Evolutionary conservation across 2,797 vertebrate species (phyloP), one percentile per base, ranked within the genome.

Genomic region (Amblyraja radiata): DNA sequence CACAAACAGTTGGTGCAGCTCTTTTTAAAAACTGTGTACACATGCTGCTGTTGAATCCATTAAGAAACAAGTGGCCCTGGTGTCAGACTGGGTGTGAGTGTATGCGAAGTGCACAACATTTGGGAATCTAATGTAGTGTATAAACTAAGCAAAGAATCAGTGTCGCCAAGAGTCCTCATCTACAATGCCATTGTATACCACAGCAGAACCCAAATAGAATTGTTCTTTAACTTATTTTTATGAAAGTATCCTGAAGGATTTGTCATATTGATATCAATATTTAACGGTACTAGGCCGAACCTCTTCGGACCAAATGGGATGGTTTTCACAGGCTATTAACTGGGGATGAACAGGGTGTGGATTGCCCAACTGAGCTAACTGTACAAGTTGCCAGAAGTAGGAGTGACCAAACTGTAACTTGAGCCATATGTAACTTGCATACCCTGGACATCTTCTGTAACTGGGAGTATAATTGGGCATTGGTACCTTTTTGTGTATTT

Each of bases 201-300:
- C 71, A 92, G 90, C 90, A 76, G 90, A 92, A 74, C 65, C 90
- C 90, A 46, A 74, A 76, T 68, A 86, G 83, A 86, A 14, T 86
- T 14, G 81, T 63, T 63, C 83, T 86, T 84, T 86, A n/a, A 86
- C 61, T 16, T 86, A 63, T 14, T 63, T 63, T 86, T 83, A 86
- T 58, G 83, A n/a, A 86, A 86, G 13, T 65, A 61, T 86, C 58
- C 83, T 28, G 63, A 63, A 86, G 58, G n/a, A 9, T 88, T 28
- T 25, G n/a, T 88, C 16, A 23, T 36, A 36, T 7, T 28, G 14
- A 23, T 32, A 9, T 61, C 16, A 36, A 68, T 16, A 68, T 88
- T 88, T 88, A 63, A 32, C 18, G 32, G 32, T 32, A 68, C 6
- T 23, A 25, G 54, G 54, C 80, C 54, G 14, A 86, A 86, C 8